Evolutionary conservation across 2,113 vertebrate genomes (phyloP), one percentile per base, ranked within the genome.

Genomic region (Malurus elegans): DNA sequence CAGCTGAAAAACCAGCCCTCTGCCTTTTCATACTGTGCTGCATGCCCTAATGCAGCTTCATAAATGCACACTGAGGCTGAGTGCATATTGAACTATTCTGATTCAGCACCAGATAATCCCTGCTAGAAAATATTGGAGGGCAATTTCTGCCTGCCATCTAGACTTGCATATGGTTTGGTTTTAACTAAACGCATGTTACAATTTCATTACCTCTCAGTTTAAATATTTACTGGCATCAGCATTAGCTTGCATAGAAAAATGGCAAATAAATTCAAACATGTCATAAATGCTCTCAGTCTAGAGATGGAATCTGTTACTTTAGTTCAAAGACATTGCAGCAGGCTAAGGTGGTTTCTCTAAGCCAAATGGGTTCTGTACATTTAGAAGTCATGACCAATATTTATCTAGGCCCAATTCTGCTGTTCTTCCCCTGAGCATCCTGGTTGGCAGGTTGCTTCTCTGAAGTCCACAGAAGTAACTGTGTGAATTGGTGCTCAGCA

Each of bases 191-290:
- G 67, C 92, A 48, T 66, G 89, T 87, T 96, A 58, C 70, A 64
- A 47, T 94, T 87, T 88, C 66, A 92, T 93, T 96, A 57, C 90
- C 81, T 90, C 89, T 34, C 57, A 84, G 75, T 81, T 97, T 88
- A 96, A 97, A 45, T 93, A 94, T 91, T 95, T 97, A 81, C 87
- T 95, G 91, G 91, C 88, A 82, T 95, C 82, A 74, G 42, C 89
- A 96, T 95, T 95, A 90, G 47, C 78, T 94, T 95, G 81, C 80
- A 53, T 62, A 93, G 95, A 95, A 96, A 96, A 95, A 82, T 84
- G 64, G 80, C 45, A 94, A 95, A 94, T 92, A 95, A 96, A 96
- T 96, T 92, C 58, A 60, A 79, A 95, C 16, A 9, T 57, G 60
- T 83, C 79, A 40, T 71, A 95, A 95, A 96, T 90, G 80, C 71